Evolutionary conservation across 2,113 vertebrate genomes (phyloP).

Genomic region (Galemys pyrenaicus): DNA sequence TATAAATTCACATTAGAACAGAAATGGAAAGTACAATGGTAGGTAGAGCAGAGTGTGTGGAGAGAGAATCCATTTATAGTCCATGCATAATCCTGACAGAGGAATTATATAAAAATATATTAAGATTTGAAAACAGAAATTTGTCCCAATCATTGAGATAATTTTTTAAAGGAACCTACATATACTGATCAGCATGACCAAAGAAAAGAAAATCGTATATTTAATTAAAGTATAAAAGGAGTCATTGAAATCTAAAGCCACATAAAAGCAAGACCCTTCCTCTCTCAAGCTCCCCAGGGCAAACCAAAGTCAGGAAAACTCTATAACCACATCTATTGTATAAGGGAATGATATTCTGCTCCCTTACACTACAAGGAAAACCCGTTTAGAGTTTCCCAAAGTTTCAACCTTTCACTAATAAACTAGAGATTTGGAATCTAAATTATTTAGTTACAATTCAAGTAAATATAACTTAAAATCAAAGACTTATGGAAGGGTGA

Average conservation of each 20-base stretch:
- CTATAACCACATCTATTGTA: not conserved
- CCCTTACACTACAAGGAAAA: not conserved
- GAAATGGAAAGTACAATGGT: not conserved
- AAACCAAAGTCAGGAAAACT: not conserved
- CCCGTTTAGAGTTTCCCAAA: not conserved
- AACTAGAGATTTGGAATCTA: not conserved
- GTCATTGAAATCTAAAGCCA: not conserved
- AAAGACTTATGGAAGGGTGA: not conserved
- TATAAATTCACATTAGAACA: not conserved
- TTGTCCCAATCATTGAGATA: not conserved
- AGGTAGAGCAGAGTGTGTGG: no score
- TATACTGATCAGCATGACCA: not conserved
- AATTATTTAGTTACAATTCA: conserved; percentile 30
- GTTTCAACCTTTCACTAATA: not conserved
- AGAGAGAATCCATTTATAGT: not conserved
- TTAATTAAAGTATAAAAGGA: not conserved
- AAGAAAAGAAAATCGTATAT: conserved; percentile 28
- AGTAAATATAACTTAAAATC: not conserved
- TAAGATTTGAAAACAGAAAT: conserved; percentile 38
- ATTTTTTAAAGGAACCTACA: conserved; percentile 12
- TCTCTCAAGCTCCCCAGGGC: not conserved
- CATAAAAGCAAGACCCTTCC: not conserved
- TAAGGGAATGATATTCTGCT: not conserved
- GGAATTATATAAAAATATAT: not conserved
- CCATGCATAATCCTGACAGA: not conserved